Evolutionary conservation across 2,797 vertebrate species (phyloP).

Genomic region (Tenualosa ilisha): DNA sequence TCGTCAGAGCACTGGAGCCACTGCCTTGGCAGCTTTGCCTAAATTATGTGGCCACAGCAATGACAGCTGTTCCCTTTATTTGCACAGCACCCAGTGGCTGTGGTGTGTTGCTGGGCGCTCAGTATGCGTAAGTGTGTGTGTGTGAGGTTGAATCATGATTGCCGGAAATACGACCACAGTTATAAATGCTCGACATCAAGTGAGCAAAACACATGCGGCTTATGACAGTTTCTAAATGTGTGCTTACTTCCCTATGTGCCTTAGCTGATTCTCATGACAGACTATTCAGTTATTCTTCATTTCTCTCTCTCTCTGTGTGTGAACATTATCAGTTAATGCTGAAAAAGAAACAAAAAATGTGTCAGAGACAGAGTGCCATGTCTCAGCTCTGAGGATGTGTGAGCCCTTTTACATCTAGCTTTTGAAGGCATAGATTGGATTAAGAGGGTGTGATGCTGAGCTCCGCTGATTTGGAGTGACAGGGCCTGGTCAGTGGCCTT

Average conservation of each 20-base stretch:
- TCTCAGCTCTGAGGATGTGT: neutral
- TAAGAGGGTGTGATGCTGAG: slow-evolving; percentile 44
- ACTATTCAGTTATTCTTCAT: neutral
- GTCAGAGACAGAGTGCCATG: neutral
- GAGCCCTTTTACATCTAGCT: neutral
- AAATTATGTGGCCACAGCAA: neutral
- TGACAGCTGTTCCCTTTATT: slow-evolving; percentile 16
- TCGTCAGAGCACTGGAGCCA: neutral
- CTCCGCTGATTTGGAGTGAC: slow-evolving; percentile 66
- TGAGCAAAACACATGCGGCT: neutral
- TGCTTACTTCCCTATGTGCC: neutral
- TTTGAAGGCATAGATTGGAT: neutral
- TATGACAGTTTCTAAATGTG: neutral
- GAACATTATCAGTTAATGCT: neutral
- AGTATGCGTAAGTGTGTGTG: slow-evolving; percentile 19
- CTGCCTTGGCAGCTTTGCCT: neutral
- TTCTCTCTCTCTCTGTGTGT: neutral
- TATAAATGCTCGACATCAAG: neutral
- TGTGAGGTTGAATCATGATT: slow-evolving; percentile 40
- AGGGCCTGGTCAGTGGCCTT: slow-evolving; percentile 61
- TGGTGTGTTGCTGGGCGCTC: neutral
- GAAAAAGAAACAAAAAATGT: neutral
- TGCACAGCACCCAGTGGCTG: slow-evolving; percentile 1
- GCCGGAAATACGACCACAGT: slow-evolving; percentile 27
- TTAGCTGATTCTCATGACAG: neutral